Percentiles rank a stretch among this genome's conserved stretches.
Conservation (phyloP, 2,113 vertebrate genomes). For the Triplophysa dalaica region DNA sequence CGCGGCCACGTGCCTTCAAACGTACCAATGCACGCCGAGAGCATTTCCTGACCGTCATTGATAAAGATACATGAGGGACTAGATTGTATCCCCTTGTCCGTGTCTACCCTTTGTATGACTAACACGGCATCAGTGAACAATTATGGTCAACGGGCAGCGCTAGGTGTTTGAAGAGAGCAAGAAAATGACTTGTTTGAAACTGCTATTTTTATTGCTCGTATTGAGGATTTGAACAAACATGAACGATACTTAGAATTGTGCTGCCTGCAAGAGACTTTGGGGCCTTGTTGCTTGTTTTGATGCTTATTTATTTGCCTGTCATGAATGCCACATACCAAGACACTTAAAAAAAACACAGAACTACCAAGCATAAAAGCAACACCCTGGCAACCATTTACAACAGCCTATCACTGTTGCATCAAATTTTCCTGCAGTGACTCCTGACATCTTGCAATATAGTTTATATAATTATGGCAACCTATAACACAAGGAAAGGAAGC, state of each 20-base stretch:
- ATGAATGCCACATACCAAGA: too few species aligned
- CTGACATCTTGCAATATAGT: too few species aligned
- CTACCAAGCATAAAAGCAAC: not conserved
- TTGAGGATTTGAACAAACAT: not conserved
- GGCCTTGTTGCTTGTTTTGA: too few species aligned
- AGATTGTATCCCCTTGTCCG: slow-evolving; percentile 21
- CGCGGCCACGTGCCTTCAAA: slow-evolving; percentile 25
- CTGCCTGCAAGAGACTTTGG: not conserved
- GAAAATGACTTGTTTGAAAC: too few species aligned
- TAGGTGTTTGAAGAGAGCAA: too few species aligned
- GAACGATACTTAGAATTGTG: not conserved
- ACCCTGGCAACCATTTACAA: not conserved
- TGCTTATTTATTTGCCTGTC: too few species aligned
- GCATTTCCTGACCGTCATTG: slow-evolving; percentile 28
- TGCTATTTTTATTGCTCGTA: too few species aligned
- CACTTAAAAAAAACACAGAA: not conserved
- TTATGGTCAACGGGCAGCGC: not conserved
- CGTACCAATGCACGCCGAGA: not conserved
- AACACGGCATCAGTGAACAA: not conserved
- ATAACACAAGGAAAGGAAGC: too few species aligned
- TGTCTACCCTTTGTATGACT: not conserved
- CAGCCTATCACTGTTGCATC: not conserved
- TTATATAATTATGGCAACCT: too few species aligned
- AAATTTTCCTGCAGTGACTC: too few species aligned
- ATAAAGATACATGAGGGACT: slow-evolving; percentile 20